phyloP scores from a whole-genome alignment of 2,888 invertebrate species.

The Tetanocera ferruginea region DNA sequence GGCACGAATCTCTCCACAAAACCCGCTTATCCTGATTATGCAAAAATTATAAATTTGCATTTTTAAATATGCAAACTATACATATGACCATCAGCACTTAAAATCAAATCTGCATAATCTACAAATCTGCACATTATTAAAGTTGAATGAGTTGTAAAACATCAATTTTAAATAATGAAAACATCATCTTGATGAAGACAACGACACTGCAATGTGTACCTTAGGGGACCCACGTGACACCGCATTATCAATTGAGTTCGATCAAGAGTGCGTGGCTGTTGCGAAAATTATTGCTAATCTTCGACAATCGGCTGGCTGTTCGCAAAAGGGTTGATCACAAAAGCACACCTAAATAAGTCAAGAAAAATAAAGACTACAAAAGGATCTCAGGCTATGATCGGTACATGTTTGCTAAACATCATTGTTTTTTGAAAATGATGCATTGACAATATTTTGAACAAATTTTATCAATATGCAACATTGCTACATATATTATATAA shows the following conservation, averaged over 20 bases:
- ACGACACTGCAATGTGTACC: not conserved
- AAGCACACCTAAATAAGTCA: constrained; percentile 9
- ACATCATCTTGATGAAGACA: constrained; percentile 6
- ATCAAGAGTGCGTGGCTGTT: constrained; percentile 23
- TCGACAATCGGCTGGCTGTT: constrained; percentile 18
- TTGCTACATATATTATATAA: not conserved
- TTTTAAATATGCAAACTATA: constrained; percentile 38
- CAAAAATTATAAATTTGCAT: constrained; percentile 39
- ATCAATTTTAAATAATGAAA: constrained; percentile 20
- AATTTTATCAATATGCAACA: not conserved
- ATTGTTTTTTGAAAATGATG: constrained; percentile 17
- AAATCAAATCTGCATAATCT: constrained; percentile 38
- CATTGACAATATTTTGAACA: not conserved
- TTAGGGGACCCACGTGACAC: constrained; percentile 43
- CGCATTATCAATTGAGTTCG: constrained; percentile 41
- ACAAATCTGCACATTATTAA: constrained; percentile 30
- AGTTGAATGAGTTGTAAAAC: not conserved
- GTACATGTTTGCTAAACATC: constrained; percentile 30
- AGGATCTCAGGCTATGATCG: not conserved
- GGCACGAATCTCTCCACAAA: constrained; percentile 7
- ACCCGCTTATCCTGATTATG: not conserved
- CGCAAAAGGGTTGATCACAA: not conserved
- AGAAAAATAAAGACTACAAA: not conserved
- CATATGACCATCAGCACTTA: constrained; percentile 37
- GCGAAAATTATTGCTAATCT: constrained; percentile 30